Conservation (phyloP, 2,797 vertebrate genomes). For the Lagorchestes hirsutus region DNA sequence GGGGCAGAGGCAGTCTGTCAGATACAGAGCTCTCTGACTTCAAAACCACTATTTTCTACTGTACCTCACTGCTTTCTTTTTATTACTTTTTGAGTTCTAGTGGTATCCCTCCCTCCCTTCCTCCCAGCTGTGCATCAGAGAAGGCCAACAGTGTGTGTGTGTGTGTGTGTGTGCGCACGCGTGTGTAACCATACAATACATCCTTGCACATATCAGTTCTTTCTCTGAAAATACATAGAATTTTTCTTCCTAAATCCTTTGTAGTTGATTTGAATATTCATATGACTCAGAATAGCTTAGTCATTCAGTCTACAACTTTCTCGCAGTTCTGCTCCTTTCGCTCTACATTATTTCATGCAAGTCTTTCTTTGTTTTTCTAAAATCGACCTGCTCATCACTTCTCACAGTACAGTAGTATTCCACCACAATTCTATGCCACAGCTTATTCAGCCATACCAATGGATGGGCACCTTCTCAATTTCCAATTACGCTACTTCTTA, state of each 20-base stretch:
- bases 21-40: not conserved
- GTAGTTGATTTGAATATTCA: not conserved
- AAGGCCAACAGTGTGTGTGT: not conserved
- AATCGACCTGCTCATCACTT: not conserved
- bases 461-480: not conserved
- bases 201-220: not conserved
- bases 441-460: not conserved
- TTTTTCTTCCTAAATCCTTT: not conserved
- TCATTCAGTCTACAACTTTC: not conserved
- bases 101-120: not conserved
- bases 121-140: not conserved
- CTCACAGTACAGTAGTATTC: not conserved
- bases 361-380: not conserved
- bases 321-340: not conserved
- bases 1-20: not conserved
- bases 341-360: not conserved
- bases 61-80: not conserved
- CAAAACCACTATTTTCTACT: not conserved
- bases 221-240: not conserved
- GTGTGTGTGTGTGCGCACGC: not conserved
- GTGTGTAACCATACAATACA: not conserved
- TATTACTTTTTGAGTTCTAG: not conserved
- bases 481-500: not conserved
- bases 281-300: not conserved
- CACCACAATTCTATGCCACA: not conserved